Base-by-base conservation (phyloP, 2,888 invertebrate species). In the Malthinus flaveolus region DNA sequence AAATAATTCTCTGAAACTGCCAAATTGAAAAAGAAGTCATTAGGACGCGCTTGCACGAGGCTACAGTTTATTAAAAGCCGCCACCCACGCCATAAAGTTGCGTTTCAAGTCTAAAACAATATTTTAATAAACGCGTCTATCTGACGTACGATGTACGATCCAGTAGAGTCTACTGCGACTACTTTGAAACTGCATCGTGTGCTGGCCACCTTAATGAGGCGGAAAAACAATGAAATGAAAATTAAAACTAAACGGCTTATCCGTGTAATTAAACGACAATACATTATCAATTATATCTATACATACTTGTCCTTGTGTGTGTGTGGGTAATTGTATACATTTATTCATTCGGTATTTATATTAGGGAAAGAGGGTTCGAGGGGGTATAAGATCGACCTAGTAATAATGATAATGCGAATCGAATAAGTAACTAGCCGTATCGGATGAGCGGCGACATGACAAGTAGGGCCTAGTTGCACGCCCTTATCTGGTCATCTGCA, bases 381-480 rank as follows among this genome's bases (percentile, higher is more conserved):
- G 34, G 57, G 42, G n/a, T n/a, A n/a, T 31, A 31, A 53, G 49
- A 44, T 42, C 37, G 33, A 52, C 51, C 48, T 13, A 55, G 60
- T 63, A 62, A 65, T 66, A 64, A 65, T 60, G 63, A 68, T 66
- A 69, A 70, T 70, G 67, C 61, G 66, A 58, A 61, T 61, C 61
- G 61, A 58, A 61, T 58, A 58, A 61, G 66, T 69, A 70, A 70
- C 70, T 67, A 68, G 70, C 70, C 68, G 66, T 68, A 66, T 70
- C 68, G 70, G 68, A 69, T 68, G 67, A 66, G 65, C 65, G 63
- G 61, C 68, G 67, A 69, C 67, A 63, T 65, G 62, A 63, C 63
- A 58, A 55, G 56, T 55, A 59, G 55, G 52, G 59, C 57, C 23
- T 45, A 50, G 51, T 55, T 55, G 54, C 59, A 59, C 58, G 59